Conservation (phyloP, 1,140 invertebrate genomes). For the Prorops nasuta region DNA sequence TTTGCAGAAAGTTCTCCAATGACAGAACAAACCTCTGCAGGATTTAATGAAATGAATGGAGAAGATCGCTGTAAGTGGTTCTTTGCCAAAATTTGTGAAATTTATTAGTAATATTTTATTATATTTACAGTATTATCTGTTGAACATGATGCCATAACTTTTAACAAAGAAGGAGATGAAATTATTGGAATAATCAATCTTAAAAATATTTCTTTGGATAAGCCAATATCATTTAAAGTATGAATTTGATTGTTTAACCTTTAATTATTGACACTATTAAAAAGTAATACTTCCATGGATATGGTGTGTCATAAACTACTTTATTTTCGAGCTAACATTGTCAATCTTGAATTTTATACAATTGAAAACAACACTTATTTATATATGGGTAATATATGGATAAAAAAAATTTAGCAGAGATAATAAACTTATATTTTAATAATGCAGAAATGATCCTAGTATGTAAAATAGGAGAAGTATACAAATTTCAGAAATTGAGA, state of each 20-base stretch:
- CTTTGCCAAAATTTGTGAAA: too few species aligned
- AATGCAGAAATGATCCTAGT: too few species aligned
- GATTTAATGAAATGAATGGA: conserved; percentile 40
- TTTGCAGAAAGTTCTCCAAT: conserved; percentile 62
- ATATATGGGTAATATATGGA: conserved; percentile 2
- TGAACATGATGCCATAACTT: conserved; percentile 62
- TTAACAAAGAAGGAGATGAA: conserved; percentile 65
- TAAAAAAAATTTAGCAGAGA: neutral
- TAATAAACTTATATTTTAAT: too few species aligned
- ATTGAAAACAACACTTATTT: too few species aligned
- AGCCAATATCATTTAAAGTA: conserved; percentile 75
- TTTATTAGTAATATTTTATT: conserved; percentile 3
- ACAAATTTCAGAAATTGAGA: too few species aligned
- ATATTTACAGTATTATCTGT: conserved; percentile 53
- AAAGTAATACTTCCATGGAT: neutral
- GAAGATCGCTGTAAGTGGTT: conserved; percentile 39
- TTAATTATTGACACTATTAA: conserved; percentile 1
- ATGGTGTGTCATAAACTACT: neutral
- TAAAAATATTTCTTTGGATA: conserved; percentile 64
- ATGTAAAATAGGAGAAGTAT: too few species aligned
- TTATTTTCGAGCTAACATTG: neutral
- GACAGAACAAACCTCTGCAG: conserved; percentile 41
- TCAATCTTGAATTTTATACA: too few species aligned
- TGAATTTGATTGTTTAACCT: conserved; percentile 5
- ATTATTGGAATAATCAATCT: conserved; percentile 64